These are phyloP conservation scores for Aegypius monachus DNA, from an alignment of 2,113 vertebrate genomes.

Conservation along the genomic window DNA sequence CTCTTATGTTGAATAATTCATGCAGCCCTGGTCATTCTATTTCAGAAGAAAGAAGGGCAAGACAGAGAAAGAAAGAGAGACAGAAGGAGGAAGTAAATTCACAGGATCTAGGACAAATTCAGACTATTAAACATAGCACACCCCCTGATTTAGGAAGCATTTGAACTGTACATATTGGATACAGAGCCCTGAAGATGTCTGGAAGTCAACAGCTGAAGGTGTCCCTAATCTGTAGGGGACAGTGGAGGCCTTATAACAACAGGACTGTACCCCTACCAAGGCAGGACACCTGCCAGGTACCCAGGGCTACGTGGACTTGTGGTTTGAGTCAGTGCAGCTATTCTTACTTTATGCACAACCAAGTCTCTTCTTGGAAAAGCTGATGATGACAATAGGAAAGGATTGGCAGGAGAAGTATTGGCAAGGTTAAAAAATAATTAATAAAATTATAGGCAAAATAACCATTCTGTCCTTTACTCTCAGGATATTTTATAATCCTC, in stretches of 20 bases:
- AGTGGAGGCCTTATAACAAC: not conserved
- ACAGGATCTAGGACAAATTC: conserved; percentile 39
- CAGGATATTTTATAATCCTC: not conserved
- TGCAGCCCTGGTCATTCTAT: conserved; percentile 53
- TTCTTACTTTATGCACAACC: not conserved
- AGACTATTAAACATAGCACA: conserved; percentile 28
- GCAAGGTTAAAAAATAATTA: not conserved
- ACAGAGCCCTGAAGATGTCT: not conserved
- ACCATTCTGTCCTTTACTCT: not conserved
- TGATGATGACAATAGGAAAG: not conserved
- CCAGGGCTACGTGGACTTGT: not conserved
- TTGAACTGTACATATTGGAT: conserved; percentile 17
- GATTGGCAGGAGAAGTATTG: not conserved
- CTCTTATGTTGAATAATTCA: conserved; percentile 59
- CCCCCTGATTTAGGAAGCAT: conserved; percentile 13
- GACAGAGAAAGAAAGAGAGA: conserved; percentile 21
- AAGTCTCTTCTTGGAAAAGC: not conserved
- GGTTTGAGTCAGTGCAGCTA: not conserved
- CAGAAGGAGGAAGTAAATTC: conserved; percentile 40
- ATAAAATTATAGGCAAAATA: not conserved
- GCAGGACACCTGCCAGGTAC: not conserved
- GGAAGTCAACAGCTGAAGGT: not conserved
- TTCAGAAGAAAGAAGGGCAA: conserved; percentile 48
- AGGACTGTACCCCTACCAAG: not conserved
- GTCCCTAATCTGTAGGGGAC: not conserved